A percentile compares a stretch with the other conserved stretches of the same genome.
These are phyloP conservation scores for Branchellion lobata DNA, from an alignment of 2,888 invertebrate species.

Conservation along the genomic window DNA sequence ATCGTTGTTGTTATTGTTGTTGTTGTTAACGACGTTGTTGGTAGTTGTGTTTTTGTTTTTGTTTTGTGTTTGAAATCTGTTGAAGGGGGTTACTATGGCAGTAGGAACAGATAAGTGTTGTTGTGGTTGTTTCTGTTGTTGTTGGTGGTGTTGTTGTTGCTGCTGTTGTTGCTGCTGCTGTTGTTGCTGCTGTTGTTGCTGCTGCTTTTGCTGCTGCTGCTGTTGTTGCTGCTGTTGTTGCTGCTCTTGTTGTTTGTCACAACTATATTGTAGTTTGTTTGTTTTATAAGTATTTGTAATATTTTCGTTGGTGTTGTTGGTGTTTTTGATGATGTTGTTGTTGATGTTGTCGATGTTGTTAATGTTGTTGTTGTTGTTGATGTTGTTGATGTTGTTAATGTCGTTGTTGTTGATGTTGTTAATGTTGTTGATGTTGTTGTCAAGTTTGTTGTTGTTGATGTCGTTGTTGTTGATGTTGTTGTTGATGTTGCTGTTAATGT, in stretches of 20 bases:
- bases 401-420: too few relatives aligned
- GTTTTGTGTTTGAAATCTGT: background rate
- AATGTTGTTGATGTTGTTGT: too few relatives aligned
- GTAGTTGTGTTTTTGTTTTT: background rate
- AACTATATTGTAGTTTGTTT: background rate
- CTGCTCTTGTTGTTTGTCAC: background rate
- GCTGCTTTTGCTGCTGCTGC: background rate
- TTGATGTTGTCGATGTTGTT: too few relatives aligned
- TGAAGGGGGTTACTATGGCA: conserved; percentile 41
- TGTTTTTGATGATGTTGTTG: too few relatives aligned
- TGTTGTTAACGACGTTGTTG: background rate
- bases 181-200: conserved; percentile 7
- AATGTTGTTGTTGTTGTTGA: too few relatives aligned
- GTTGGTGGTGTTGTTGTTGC: conserved; percentile 4
- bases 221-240: conserved; percentile 3
- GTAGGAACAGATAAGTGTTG: conserved; percentile 25
- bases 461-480: too few relatives aligned
- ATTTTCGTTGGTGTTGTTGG: too few relatives aligned
- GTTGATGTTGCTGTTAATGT: too few relatives aligned
- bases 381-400: too few relatives aligned
- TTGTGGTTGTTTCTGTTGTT: conserved; percentile 1
- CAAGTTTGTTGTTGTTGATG: too few relatives aligned
- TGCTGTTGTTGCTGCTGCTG: conserved; percentile 11
- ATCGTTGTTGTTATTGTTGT: background rate
- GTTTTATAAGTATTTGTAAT: background rate